Evolutionary conservation across 2,888 invertebrate species (phyloP).

Genomic region (Pelosia muscerda): DNA sequence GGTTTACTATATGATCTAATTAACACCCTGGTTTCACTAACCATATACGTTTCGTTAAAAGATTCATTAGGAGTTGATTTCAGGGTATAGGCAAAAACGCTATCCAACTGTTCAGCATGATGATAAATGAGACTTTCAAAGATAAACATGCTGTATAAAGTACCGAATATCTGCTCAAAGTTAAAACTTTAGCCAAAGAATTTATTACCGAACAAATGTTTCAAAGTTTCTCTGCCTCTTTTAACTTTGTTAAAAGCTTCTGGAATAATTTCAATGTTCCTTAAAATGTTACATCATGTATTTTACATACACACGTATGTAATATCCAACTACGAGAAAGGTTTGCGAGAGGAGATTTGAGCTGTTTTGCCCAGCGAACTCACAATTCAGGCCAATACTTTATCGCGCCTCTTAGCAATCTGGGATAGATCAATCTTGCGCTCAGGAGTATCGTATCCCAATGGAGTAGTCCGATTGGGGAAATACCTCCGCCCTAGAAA

Average conservation of each 20-base stretch:
- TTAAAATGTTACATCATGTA: slow-evolving; percentile 9
- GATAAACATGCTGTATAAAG: slow-evolving; percentile 24
- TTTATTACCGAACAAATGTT: slow-evolving; percentile 27
- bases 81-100: not conserved
- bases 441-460: too few relatives aligned
- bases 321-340: not conserved
- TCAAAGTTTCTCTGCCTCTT: slow-evolving; percentile 11
- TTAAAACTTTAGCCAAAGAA: slow-evolving; percentile 20
- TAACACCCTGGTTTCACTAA: too few relatives aligned
- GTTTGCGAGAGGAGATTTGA: not conserved
- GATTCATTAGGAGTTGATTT: slow-evolving; percentile 12
- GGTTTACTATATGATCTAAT: too few relatives aligned
- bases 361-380: not conserved
- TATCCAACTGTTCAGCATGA: slow-evolving; percentile 14
- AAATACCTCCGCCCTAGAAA: too few relatives aligned
- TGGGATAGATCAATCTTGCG: too few relatives aligned
- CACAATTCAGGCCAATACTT: too few relatives aligned
- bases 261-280: slow-evolving; percentile 15
- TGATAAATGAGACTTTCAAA: slow-evolving; percentile 25
- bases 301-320: not conserved
- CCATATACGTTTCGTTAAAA: not conserved
- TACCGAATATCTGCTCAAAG: slow-evolving; percentile 18
- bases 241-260: slow-evolving; percentile 25
- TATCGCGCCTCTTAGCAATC: too few relatives aligned
- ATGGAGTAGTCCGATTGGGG: too few relatives aligned